These are phyloP conservation scores for Phymorhynchus buccinoides DNA, from an alignment of 1,140 invertebrate species.

Conservation along the genomic window DNA sequence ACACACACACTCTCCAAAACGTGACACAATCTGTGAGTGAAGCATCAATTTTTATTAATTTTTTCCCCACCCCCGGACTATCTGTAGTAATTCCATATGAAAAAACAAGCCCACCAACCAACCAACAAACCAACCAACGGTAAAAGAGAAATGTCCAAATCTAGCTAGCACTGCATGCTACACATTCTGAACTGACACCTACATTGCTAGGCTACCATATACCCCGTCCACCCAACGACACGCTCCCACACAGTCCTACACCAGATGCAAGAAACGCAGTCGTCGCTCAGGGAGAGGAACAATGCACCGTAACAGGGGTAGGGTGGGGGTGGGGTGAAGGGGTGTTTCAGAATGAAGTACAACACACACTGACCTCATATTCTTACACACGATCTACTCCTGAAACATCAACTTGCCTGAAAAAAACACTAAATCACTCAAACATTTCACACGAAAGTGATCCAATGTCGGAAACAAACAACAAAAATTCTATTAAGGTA, in stretches of 20 bases:
- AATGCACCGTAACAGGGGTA: no score
- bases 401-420: not conserved
- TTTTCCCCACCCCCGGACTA: not conserved
- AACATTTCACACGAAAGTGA: not conserved
- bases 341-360: not conserved
- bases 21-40: not conserved
- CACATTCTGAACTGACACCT: not conserved
- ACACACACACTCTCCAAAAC: not conserved
- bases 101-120: no score
- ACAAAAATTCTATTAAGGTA: not conserved
- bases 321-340: not conserved
- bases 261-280: not conserved
- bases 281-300: no score
- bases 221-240: not conserved
- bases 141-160: not conserved
- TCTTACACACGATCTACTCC: not conserved
- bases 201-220: not conserved
- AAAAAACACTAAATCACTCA: not conserved
- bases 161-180: constrained; percentile 6
- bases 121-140: constrained; percentile 1
- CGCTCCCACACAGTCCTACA: not conserved
- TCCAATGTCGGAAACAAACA: not conserved
- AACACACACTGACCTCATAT: not conserved
- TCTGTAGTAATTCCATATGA: constrained; percentile 11
- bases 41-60: not conserved